Evolutionary conservation across 2,888 invertebrate genomes (phyloP).

Genomic region (Drosophila pseudotalamancana): DNA sequence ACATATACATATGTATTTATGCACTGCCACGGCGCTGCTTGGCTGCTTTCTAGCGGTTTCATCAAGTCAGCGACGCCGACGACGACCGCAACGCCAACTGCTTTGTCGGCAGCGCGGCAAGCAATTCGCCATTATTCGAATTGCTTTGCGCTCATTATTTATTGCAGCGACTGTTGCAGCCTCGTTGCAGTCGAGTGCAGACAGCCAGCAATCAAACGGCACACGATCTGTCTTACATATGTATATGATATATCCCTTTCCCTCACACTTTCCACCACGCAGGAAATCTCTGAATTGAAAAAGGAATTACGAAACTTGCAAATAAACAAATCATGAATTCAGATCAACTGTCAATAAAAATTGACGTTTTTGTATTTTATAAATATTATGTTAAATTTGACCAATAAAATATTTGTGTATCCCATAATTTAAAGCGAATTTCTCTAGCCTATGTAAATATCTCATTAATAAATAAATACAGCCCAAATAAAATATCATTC

Average conservation of each 20-base stretch:
- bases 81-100: constrained; percentile 12
- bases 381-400: neutral
- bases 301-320: neutral
- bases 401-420: neutral
- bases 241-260: neutral
- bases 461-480: constrained; percentile 27
- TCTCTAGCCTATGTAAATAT: constrained; percentile 24
- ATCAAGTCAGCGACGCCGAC: constrained; percentile 19
- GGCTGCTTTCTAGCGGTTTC: constrained; percentile 71
- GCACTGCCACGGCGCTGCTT: constrained; percentile 51
- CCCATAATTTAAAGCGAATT: neutral
- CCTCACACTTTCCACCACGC: neutral
- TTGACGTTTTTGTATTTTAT: neutral
- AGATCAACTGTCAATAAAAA: constrained; percentile 2
- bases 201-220: constrained; percentile 49
- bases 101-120: constrained; percentile 14
- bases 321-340: too few relatives aligned
- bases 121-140: constrained; percentile 70
- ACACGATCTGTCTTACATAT: constrained; percentile 17
- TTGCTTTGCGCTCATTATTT: constrained; percentile 74
- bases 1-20: neutral
- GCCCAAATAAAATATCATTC: constrained; percentile 19
- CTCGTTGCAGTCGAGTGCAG: constrained; percentile 63
- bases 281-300: neutral
- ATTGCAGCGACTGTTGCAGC: constrained; percentile 60